Base-by-base conservation (phyloP, 2,113 vertebrate genomes). In the Corythoichthys intestinalis region DNA sequence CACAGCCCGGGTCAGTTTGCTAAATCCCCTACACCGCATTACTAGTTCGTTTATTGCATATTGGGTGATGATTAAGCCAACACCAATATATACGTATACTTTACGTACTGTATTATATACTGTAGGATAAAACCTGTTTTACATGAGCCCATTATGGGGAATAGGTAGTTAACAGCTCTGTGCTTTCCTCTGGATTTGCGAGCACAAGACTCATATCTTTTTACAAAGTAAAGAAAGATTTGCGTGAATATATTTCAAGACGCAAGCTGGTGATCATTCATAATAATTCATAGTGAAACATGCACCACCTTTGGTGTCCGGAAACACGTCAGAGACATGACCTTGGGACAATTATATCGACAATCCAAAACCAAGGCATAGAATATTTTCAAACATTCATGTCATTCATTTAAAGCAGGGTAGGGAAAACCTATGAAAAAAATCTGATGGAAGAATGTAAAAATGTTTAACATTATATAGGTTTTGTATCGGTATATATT, bases 11-110 rank as follows among this genome's bases (percentile, higher is more conserved):
- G 69, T 39, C 17, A 52, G 10, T 14, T 20, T n/a, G 50, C 47
- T 68, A 67, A 67, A 67, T 67, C 14, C 60, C n/a, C 58, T 67
- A 72, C 72, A 74, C 73, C 78, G 75, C 71, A 82, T 77, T 75
- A 73, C 57, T 71, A 72, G 59, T 70, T 61, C 66, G 48, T 72
- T 34, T 83, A 75, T 83, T 87, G 86, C 86, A 78, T 84, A 80
- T 83, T 67, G 68, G 75, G 69, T n/a, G 28, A 80, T 64, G 75
- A n/a, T 57, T 61, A 70, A 59, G 74, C 72, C 68, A 70, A 74
- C 67, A 71, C 28, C 41, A 6, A 13, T 50, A 44, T 62, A 62
- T 14, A 62, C 20, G 61, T 73, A 17, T 52, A 59, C 41, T 44
- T 44, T 14, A 15, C 8, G 62, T 61, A 41, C 34, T 57, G 54